Base-by-base conservation (phyloP, 2,797 vertebrate species). In the Amphiprion clarkii region DNA sequence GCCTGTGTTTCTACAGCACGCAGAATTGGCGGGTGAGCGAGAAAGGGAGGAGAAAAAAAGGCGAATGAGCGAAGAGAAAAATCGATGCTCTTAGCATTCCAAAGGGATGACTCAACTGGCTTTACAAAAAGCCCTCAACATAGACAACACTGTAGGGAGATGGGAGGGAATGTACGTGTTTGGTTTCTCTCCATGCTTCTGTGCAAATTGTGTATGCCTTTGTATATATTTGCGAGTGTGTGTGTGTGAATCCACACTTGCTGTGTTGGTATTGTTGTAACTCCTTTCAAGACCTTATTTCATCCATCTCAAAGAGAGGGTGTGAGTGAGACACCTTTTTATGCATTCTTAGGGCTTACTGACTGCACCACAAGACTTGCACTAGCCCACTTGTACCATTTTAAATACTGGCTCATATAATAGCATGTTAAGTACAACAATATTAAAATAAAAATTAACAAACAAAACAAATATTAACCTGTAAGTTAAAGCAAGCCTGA, bases 21-120 rank as follows among this genome's bases (percentile, higher is more conserved):
- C 63, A 78, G 61, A 85, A 79, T 55, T 82, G 82, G 83, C 51
- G 40, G 62, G 78, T 44, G 76, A 89, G 70, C 48, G 64, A 71
- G 64, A 84, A 63, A 70, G 36, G 51, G 72, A 68, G 79, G 70
- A 69, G 54, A 29, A 76, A 75, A 80, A 80, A 63, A 60, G 72
- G 75, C 71, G 40, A 80, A 76, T 60, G 73, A 71, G 79, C 64
- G 69, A 78, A 83, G 68, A 80, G 67, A 86, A 87, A 90, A 89
- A 86, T 75, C 48, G 40, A 87, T 91, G 88, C 87, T 89, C 80
- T 91, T 89, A 89, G 87, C 89, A 95, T 95, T 95, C 94, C 93
- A 88, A 81, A 92, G 79, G 64, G 81, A 92, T 95, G 92, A 95
- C 83, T 92, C 90, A 92, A 92, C 82, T 42, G 19, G 74, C 83